Evolutionary conservation across 2,113 vertebrate species (phyloP).

Genomic region (Colinus virginianus): DNA sequence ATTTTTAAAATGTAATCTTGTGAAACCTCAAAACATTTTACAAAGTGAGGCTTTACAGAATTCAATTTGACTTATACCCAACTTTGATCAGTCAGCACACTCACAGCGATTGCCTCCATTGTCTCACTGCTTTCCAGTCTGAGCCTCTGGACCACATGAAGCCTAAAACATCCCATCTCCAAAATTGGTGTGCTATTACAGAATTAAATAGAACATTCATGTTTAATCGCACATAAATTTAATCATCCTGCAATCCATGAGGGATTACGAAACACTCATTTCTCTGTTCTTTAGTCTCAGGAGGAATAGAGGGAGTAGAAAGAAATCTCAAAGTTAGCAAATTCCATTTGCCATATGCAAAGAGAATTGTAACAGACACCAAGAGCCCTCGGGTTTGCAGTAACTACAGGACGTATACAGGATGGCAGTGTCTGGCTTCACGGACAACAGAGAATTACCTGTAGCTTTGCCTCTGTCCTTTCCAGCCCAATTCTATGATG

Average conservation of each 20-base stretch:
- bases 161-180: neutral
- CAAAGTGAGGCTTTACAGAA: slow-evolving; percentile 8
- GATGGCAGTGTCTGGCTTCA: neutral
- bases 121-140: neutral
- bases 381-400: neutral
- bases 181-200: neutral
- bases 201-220: neutral
- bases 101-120: neutral
- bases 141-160: neutral
- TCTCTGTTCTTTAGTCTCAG: neutral
- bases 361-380: neutral
- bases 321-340: neutral
- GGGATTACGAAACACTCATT: neutral
- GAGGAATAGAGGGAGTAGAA: fast-evolving
- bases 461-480: neutral
- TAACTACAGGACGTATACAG: neutral
- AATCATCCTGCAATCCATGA: neutral
- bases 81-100: neutral
- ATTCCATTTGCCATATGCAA: neutral
- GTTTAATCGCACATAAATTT: slow-evolving; percentile 16
- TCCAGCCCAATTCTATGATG: neutral
- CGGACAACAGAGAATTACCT: neutral
- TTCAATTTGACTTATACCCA: neutral
- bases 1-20: slow-evolving; percentile 37
- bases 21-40: slow-evolving; percentile 19